phyloP scores from a whole-genome alignment of 2,888 invertebrate species.

The Agrochola lota region DNA sequence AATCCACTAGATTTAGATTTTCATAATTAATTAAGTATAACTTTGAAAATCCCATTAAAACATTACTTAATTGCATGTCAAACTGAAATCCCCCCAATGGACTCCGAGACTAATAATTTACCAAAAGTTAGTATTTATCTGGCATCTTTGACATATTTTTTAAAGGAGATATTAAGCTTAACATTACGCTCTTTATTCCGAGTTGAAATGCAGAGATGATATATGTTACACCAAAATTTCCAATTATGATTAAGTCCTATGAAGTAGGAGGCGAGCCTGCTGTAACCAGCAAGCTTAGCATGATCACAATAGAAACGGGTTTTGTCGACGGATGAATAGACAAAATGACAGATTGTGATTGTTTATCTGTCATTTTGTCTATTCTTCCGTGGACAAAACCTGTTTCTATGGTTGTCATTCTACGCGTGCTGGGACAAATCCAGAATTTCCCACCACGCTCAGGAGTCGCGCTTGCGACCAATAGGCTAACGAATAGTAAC shows the following conservation, averaged over 20 bases:
- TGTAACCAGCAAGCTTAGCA: too few species aligned
- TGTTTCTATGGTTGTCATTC: too few species aligned
- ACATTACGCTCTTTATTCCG: background rate
- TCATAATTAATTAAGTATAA: conserved; percentile 16
- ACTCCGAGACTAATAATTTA: conserved; percentile 15
- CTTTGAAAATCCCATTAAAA: conserved; percentile 19
- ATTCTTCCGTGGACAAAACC: too few species aligned
- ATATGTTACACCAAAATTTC: background rate
- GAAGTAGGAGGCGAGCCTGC: background rate
- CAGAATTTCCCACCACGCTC: background rate
- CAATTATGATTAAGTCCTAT: background rate
- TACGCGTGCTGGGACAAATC: background rate
- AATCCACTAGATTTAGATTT: background rate
- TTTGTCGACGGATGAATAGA: too few species aligned
- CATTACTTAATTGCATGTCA: conserved; percentile 30
- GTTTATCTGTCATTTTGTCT: too few species aligned
- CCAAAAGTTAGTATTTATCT: conserved; percentile 21
- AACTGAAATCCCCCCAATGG: conserved; percentile 22
- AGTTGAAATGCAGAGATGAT: background rate
- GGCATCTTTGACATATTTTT: conserved; percentile 20
- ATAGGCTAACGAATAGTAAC: background rate
- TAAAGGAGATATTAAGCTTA: background rate
- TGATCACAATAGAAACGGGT: too few species aligned
- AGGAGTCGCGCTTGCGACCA: background rate
- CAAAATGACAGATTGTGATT: too few species aligned